Percentiles rank a stretch among this genome's conserved stretches.
phyloP scores from a whole-genome alignment of 2,113 vertebrate species.

The Bubo bubo region DNA sequence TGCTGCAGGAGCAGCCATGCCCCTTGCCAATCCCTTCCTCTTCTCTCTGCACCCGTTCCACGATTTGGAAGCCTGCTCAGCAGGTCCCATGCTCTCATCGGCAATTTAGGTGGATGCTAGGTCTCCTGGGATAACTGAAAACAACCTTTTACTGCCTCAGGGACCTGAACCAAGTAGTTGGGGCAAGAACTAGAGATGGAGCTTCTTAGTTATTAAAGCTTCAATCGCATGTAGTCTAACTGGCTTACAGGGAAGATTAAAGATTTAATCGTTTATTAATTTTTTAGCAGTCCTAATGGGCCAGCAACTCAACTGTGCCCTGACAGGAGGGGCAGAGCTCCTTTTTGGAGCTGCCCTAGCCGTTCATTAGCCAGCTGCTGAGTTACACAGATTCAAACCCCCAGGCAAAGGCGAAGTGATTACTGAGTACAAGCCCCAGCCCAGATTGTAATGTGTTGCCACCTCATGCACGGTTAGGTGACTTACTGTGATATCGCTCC shows the following conservation, averaged over 20 bases:
- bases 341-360: not conserved
- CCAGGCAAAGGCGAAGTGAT: not conserved
- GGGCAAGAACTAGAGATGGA: not conserved
- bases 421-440: not conserved
- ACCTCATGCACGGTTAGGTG: not conserved
- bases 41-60: not conserved
- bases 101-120: not conserved
- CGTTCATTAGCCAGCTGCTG: not conserved
- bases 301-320: not conserved
- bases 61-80: not conserved
- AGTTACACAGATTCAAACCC: not conserved
- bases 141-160: not conserved
- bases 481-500: constrained; percentile 59
- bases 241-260: not conserved
- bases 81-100: not conserved
- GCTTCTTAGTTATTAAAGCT: not conserved
- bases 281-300: not conserved
- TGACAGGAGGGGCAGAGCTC: not conserved
- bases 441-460: not conserved
- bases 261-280: not conserved
- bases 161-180: not conserved
- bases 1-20: not conserved
- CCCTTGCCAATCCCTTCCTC: not conserved
- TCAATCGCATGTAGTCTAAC: not conserved
- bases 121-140: not conserved